phyloP scores from a whole-genome alignment of 2,113 vertebrate genomes.

The Poeciliopsis retropinna region DNA sequence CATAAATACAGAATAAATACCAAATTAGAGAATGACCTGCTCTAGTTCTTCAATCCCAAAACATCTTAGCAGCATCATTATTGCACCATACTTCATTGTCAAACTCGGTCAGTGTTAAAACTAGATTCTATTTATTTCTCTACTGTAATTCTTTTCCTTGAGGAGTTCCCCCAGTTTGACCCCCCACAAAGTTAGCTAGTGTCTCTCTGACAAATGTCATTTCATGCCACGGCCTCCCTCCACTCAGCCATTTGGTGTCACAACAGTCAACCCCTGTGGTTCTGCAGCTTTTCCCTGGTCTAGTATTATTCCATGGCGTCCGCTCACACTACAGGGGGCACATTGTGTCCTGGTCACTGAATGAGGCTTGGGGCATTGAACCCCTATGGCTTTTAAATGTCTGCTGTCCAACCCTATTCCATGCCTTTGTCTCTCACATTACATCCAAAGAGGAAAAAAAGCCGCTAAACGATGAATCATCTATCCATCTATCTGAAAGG shows the following conservation, averaged over 20 bases:
- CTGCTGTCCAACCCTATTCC: conserved; percentile 58
- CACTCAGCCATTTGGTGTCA: conserved; percentile 62
- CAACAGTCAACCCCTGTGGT: conserved; percentile 20
- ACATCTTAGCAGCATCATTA: neutral
- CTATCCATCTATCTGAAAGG: neutral
- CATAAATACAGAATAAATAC: neutral
- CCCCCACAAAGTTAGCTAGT: conserved; percentile 36
- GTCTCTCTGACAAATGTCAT: conserved; percentile 62
- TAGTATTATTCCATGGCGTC: conserved; percentile 44
- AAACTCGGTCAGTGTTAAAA: neutral
- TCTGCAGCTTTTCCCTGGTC: conserved; percentile 19
- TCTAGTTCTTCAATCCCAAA: neutral
- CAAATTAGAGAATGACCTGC: neutral
- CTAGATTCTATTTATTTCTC: neutral
- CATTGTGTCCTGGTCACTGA: conserved; percentile 60
- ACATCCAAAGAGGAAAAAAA: conserved; percentile 37
- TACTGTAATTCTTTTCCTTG: conserved; percentile 12
- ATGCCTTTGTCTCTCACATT: conserved; percentile 56
- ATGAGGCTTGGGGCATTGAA: conserved; percentile 44
- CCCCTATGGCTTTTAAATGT: conserved; percentile 51
- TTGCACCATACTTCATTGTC: no score
- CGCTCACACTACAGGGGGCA: conserved; percentile 41
- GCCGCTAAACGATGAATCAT: conserved; percentile 15
- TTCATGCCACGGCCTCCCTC: conserved; percentile 55
- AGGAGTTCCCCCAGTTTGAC: conserved; percentile 25